These are phyloP conservation scores for Enteromius unitaeniatus DNA, from an alignment of 2,797 vertebrate species.

Conservation along the genomic window DNA sequence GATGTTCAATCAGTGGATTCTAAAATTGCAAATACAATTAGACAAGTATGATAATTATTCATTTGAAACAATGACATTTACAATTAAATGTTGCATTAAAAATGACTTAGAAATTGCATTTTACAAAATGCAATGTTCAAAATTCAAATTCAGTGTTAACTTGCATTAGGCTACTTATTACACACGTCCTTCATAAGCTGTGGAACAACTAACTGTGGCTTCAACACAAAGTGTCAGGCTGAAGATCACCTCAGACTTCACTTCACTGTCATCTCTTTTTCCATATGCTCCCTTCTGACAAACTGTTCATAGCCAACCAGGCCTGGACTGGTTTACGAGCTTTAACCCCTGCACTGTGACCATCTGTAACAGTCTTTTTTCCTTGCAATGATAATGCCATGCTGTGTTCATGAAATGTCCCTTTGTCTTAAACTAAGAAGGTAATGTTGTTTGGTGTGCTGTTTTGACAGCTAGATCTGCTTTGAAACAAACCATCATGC, in stretches of 20 bases:
- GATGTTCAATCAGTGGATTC: background rate
- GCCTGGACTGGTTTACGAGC: background rate
- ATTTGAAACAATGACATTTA: background rate
- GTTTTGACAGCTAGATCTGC: constrained; percentile 2
- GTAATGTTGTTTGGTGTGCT: background rate
- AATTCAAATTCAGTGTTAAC: too few species aligned
- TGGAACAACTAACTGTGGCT: background rate
- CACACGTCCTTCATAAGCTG: background rate
- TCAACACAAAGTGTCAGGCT: constrained; percentile 10
- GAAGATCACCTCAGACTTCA: background rate
- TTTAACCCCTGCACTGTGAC: constrained; percentile 6
- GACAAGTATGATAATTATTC: background rate
- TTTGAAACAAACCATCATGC: background rate
- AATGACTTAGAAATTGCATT: background rate
- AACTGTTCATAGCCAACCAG: background rate
- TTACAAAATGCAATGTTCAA: background rate
- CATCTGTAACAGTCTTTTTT: background rate
- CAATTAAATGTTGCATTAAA: background rate
- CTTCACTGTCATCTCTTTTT: background rate
- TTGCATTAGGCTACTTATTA: too few species aligned
- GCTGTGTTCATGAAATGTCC: background rate
- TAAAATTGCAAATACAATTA: background rate
- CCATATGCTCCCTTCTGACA: background rate
- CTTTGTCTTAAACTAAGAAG: constrained; percentile 9
- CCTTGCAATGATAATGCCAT: background rate